Evolutionary conservation across 2,113 vertebrate species (phyloP).

Genomic region (Alouatta palliata): DNA sequence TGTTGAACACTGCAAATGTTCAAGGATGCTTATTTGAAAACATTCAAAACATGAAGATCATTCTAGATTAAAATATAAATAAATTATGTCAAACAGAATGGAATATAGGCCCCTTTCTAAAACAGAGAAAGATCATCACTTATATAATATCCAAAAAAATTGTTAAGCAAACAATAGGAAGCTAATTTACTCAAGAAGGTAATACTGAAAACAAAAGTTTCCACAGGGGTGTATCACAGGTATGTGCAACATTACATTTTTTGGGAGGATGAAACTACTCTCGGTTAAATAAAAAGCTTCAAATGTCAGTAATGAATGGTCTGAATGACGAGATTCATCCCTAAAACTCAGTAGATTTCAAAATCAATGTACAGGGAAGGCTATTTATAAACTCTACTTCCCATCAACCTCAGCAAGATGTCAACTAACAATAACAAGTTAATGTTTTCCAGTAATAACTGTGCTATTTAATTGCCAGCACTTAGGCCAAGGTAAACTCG

Average conservation of each 20-base stretch:
- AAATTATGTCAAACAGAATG: conserved; percentile 22
- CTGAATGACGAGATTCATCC: conserved; percentile 60
- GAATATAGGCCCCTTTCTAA: not conserved
- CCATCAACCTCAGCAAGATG: conserved; percentile 82
- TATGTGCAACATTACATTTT: conserved; percentile 42
- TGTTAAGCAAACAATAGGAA: not conserved
- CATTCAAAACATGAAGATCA: conserved; percentile 41
- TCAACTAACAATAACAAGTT: conserved; percentile 87
- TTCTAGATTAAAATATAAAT: conserved; percentile 45
- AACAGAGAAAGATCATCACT: conserved; percentile 5
- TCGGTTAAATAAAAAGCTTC: conserved; percentile 60
- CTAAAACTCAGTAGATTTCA: conserved; percentile 82
- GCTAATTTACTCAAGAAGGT: conserved; percentile 38
- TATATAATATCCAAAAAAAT: not conserved
- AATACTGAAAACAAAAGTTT: conserved; percentile 46
- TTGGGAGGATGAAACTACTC: conserved; percentile 59
- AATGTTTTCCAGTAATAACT: conserved; percentile 88
- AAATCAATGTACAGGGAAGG: conserved; percentile 75
- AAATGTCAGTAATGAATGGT: conserved; percentile 75
- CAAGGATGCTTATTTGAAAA: conserved; percentile 51
- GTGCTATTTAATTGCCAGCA: conserved; percentile 83
- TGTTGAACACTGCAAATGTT: not conserved
- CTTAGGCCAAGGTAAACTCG: conserved; percentile 84
- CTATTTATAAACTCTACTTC: conserved; percentile 87
- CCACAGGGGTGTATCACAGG: not conserved